A percentile compares a stretch with the other conserved stretches of the same genome.
These are phyloP conservation scores for Anthrax anthrax DNA, from an alignment of 2,888 invertebrate species.

Conservation along the genomic window DNA sequence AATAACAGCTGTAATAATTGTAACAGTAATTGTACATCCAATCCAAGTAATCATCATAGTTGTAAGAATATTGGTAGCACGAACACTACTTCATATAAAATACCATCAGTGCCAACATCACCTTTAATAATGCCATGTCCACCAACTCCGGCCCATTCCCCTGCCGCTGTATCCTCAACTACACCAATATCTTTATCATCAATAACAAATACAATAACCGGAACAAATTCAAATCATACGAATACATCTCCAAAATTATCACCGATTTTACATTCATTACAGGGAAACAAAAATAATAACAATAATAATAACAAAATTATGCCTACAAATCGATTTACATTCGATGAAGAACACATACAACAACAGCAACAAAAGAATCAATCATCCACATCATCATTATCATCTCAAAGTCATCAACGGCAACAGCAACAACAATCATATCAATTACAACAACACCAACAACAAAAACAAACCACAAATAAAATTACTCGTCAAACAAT, in stretches of 20 bases:
- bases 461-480: constrained; percentile 36
- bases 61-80: constrained; percentile 8
- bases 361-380: constrained; percentile 26
- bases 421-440: constrained; percentile 27
- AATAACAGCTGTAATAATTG: constrained; percentile 2
- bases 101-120: constrained; percentile 62
- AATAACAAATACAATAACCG: constrained; percentile 2
- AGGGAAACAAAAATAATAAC: constrained; percentile 3
- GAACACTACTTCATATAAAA: constrained; percentile 22
- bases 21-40: constrained; percentile 8
- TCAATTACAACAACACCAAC: background rate
- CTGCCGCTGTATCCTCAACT: constrained; percentile 23
- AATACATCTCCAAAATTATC: constrained; percentile 1
- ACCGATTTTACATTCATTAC: constrained; percentile 5
- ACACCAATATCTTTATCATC: constrained; percentile 6
- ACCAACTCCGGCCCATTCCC: constrained; percentile 33
- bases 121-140: constrained; percentile 39
- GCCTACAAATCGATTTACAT: constrained; percentile 19
- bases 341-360: constrained; percentile 23
- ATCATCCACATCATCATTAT: no score
- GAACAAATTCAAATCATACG: background rate
- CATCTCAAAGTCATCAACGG: no score
- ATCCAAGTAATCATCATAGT: constrained; percentile 8
- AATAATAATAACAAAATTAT: background rate
- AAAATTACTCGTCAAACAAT: constrained; percentile 48